phyloP scores from a whole-genome alignment of 2,888 invertebrate genomes.

The Odiellus spinosus region DNA sequence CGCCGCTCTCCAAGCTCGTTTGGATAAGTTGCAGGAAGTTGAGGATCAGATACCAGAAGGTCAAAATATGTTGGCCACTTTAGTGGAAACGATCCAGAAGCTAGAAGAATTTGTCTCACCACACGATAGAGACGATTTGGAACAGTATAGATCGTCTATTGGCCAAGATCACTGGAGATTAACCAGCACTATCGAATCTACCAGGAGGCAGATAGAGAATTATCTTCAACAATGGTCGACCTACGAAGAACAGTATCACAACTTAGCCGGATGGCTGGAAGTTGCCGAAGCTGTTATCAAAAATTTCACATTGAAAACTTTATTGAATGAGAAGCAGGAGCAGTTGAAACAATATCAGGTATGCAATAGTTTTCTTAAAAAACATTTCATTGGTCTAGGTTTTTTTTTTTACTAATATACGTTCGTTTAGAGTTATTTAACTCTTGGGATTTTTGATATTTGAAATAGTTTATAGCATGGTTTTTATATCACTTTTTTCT shows the following conservation, averaged over 20 bases:
- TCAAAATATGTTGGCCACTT: constrained; percentile 53
- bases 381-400: not conserved
- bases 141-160: constrained; percentile 41
- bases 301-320: constrained; percentile 64
- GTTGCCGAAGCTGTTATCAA: constrained; percentile 73
- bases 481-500: too few relatives aligned
- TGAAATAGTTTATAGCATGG: too few relatives aligned
- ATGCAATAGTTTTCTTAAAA: constrained; percentile 23
- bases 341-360: constrained; percentile 82
- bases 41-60: constrained; percentile 61
- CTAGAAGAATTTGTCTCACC: constrained; percentile 50
- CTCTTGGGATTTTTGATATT: too few relatives aligned
- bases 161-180: constrained; percentile 11
- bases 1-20: constrained; percentile 59
- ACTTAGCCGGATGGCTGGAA: constrained; percentile 62
- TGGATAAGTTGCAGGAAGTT: constrained; percentile 60
- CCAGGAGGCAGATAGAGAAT: constrained; percentile 41
- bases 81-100: constrained; percentile 51
- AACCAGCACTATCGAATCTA: constrained; percentile 21
- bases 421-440: too few relatives aligned
- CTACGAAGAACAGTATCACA: constrained; percentile 69
- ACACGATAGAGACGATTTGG: constrained; percentile 69
- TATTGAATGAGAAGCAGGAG: constrained; percentile 74
- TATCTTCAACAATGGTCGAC: constrained; percentile 78
- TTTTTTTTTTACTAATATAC: not conserved